Base-by-base conservation (phyloP, 2,797 vertebrate species). In the Spondyliosoma cantharus region DNA sequence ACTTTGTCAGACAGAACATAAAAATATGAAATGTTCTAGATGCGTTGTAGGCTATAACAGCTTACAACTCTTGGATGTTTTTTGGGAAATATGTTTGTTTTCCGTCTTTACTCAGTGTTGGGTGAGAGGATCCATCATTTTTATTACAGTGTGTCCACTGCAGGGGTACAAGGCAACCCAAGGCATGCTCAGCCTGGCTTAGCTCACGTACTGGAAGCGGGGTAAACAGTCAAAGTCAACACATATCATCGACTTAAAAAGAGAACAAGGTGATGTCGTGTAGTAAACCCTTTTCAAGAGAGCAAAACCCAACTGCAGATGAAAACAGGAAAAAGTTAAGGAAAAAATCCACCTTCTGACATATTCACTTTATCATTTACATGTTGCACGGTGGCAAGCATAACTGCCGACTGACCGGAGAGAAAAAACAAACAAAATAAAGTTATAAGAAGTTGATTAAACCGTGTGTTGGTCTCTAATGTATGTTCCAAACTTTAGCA, bases 1-100 rank as follows among this genome's bases (percentile, higher is more conserved):
- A 52, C 50, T 56, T 53, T 52, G n/a, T 67, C 22, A 50, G 25
- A 68, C 4, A 84, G 48, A 76, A 4, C 22, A 66, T 45, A 7
- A 2, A 2, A 16, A 45, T 37, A 60, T 12, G 29, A 63, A 22
- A 43, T 60, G 48, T 49, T 37, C 19, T 53, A 25, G 70, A 67
- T 22, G 24, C 49, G 62, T 42, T 22, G 20, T 2, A 24, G 53
- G 16, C 42, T 53, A 13, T 57, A 5, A 45, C 4, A 62, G 14
- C 37, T 37, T 37, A 37, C 3, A 64, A 54, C 15, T 15, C 9
- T 37, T 43, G 3, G 9, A 37, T 32, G 5, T 27, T 60, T 71
- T 68, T 56, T 32, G 7, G 37, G 13, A 50, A 22, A 37, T 13
- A 59, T 7, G 7, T 20, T 25, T 54, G 3, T 46, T 53, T 52